Evolutionary conservation across 2,113 vertebrate species (phyloP).

Genomic region (Hydrolagus affinis): DNA sequence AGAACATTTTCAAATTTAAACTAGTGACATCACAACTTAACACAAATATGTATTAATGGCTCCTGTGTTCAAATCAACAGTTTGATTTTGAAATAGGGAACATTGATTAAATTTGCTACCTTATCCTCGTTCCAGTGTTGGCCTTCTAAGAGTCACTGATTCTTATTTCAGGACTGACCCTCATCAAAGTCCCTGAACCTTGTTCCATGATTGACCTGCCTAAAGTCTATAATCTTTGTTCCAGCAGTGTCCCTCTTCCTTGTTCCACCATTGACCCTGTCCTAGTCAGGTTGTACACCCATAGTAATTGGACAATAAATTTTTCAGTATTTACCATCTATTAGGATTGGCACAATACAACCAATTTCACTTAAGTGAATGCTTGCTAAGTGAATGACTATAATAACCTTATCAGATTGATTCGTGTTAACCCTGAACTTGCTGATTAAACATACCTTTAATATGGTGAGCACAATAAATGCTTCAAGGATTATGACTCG

Average conservation of each 20-base stretch:
- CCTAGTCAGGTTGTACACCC: not conserved
- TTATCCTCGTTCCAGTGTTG: no score
- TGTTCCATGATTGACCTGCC: no score
- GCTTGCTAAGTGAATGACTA: constrained; percentile 22
- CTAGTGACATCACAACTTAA: not conserved
- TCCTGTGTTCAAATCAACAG: not conserved
- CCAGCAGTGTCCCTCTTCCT: no score
- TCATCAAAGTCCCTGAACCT: no score
- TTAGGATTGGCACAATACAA: constrained; percentile 24
- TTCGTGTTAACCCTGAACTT: constrained; percentile 6
- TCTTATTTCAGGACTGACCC: no score
- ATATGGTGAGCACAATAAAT: constrained; percentile 11
- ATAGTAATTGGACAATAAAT: constrained; percentile 20
- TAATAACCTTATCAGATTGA: constrained; percentile 7
- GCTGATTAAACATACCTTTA: not conserved
- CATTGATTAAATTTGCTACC: not conserved
- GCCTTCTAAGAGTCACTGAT: no score
- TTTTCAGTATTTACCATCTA: not conserved
- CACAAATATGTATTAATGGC: not conserved
- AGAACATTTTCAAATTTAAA: not conserved
- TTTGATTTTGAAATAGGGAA: not conserved
- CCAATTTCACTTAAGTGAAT: constrained; percentile 17
- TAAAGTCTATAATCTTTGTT: no score
- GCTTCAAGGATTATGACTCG: not conserved
- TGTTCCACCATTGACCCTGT: not conserved